Evolutionary conservation across 1,140 invertebrate species (phyloP).

Genomic region (Fopius arisanus): DNA sequence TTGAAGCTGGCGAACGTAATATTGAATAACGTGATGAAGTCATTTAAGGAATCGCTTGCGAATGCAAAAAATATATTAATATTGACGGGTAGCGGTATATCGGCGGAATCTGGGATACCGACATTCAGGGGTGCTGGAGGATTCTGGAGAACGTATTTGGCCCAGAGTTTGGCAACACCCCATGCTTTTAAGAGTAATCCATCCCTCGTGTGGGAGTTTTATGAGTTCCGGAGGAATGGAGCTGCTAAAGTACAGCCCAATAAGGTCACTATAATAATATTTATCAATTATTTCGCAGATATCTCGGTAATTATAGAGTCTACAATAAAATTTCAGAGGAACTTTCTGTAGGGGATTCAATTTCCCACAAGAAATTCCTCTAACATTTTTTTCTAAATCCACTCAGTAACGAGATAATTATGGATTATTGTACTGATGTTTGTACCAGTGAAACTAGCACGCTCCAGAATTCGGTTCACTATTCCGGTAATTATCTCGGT

Average conservation of each 20-base stretch:
- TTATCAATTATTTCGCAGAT: background rate
- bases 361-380: background rate
- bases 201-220: conserved; percentile 83
- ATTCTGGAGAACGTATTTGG: conserved; percentile 78
- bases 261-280: conserved; percentile 59
- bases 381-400: background rate
- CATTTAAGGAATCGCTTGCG: conserved; percentile 68
- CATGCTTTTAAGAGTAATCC: conserved; percentile 73
- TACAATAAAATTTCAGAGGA: background rate
- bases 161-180: conserved; percentile 73
- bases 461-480: too few species aligned
- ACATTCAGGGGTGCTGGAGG: conserved; percentile 82
- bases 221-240: conserved; percentile 76
- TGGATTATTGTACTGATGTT: too few species aligned
- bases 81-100: conserved; percentile 80
- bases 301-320: background rate
- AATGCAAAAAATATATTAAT: conserved; percentile 72
- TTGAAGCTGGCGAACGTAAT: background rate
- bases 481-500: too few species aligned
- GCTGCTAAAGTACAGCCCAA: conserved; percentile 73
- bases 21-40: conserved; percentile 52
- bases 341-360: background rate
- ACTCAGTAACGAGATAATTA: background rate
- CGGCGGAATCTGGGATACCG: conserved; percentile 83
- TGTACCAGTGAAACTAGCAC: too few species aligned